These are phyloP conservation scores for Aspiorhynchus laticeps DNA, from an alignment of 2,113 vertebrate species.

Conservation along the genomic window DNA sequence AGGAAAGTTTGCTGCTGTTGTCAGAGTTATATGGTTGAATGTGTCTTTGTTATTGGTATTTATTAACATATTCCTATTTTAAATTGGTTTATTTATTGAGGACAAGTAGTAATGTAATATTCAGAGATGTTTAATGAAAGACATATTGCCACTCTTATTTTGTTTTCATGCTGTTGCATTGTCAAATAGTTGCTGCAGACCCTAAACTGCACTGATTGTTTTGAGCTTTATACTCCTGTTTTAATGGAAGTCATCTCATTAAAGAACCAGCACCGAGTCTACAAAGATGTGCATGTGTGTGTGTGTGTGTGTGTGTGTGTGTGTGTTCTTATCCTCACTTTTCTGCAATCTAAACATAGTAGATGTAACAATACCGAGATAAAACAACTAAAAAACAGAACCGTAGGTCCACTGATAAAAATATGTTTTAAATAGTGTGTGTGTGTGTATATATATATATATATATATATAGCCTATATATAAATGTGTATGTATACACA, in stretches of 20 bases:
- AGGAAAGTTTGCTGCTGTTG: conserved; percentile 4
- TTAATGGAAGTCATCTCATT: conserved; percentile 26
- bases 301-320: not conserved
- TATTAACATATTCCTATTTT: conserved; percentile 8
- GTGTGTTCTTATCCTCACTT: not conserved
- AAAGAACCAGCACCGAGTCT: conserved; percentile 25
- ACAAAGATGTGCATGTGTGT: not conserved
- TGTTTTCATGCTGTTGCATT: not conserved
- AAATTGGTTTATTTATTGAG: not conserved
- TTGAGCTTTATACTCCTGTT: not conserved
- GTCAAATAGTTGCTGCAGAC: not conserved
- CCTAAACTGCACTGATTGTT: not conserved
- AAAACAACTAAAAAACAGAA: not conserved
- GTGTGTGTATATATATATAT: too few relatives aligned
- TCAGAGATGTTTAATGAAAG: not conserved
- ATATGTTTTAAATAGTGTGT: not conserved
- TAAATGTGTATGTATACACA: too few relatives aligned
- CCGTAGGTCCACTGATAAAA: not conserved
- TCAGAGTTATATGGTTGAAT: not conserved
- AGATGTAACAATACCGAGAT: not conserved
- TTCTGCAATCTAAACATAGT: not conserved
- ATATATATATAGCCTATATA: too few relatives aligned
- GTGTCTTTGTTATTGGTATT: conserved; percentile 14
- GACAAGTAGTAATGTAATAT: not conserved
- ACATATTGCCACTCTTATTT: not conserved